A percentile compares a stretch with the other conserved stretches of the same genome.
phyloP scores from a whole-genome alignment of 2,888 invertebrate species.

The Lottia scabra region DNA sequence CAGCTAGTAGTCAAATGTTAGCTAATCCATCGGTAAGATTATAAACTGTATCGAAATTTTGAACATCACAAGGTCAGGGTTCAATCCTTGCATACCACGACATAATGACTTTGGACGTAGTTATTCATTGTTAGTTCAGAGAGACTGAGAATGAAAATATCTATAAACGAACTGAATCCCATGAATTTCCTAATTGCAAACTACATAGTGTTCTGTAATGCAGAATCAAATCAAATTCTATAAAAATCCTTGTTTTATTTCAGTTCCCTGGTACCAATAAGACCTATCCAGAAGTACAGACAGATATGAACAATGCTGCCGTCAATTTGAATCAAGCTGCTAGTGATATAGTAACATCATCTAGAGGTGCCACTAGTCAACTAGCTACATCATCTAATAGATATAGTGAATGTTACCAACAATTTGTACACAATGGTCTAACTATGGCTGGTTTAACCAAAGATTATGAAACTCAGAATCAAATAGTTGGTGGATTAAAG shows the following conservation, averaged over 20 bases:
- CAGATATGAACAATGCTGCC: conserved; percentile 86
- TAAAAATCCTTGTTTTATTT: conserved; percentile 52
- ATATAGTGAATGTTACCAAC: conserved; percentile 81
- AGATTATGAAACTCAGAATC: conserved; percentile 81
- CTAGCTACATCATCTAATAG: conserved; percentile 82
- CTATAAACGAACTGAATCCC: too few species aligned
- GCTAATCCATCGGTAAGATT: conserved; percentile 68
- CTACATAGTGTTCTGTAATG: too few species aligned
- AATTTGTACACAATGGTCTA: conserved; percentile 76
- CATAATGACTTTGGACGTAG: too few species aligned
- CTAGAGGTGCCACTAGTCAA: conserved; percentile 75
- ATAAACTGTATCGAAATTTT: too few species aligned
- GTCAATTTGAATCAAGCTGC: conserved; percentile 86
- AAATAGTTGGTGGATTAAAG: conserved; percentile 88
- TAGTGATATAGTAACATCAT: conserved; percentile 83
- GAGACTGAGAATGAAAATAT: too few species aligned
- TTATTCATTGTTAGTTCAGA: too few species aligned
- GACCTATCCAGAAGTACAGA: conserved; percentile 78
- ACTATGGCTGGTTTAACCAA: conserved; percentile 67
- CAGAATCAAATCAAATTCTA: too few species aligned
- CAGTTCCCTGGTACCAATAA: conserved; percentile 77
- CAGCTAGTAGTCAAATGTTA: conserved; percentile 75
- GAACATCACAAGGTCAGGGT: too few species aligned
- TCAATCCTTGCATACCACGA: too few species aligned
- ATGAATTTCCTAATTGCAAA: too few species aligned